Percentiles rank a stretch among this genome's conserved stretches.
These are phyloP conservation scores for Drosophila micromelanica DNA, from an alignment of 1,140 invertebrate species.

Conservation along the genomic window DNA sequence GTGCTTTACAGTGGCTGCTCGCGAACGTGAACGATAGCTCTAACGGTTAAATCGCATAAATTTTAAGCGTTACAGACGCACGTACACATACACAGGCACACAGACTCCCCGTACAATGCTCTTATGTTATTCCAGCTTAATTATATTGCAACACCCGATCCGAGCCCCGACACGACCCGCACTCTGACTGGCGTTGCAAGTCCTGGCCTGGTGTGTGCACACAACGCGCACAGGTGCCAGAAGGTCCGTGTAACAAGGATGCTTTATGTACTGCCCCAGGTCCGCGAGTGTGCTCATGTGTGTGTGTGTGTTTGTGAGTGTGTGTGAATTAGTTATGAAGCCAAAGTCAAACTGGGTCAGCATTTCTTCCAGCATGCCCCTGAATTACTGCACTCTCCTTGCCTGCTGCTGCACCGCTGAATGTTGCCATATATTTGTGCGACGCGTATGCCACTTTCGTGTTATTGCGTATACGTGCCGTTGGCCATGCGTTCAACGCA, in stretches of 20 bases:
- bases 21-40: slow-evolving; percentile 38
- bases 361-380: slow-evolving; percentile 51
- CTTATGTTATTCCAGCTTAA: slow-evolving; percentile 78
- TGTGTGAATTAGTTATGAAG: slow-evolving; percentile 83
- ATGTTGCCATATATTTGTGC: slow-evolving; percentile 66
- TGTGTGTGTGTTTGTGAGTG: slow-evolving; percentile 43
- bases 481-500: slow-evolving; percentile 26
- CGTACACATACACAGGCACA: slow-evolving; percentile 10
- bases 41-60: slow-evolving; percentile 67
- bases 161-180: slow-evolving; percentile 19
- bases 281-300: slow-evolving; percentile 18
- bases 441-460: slow-evolving; percentile 60
- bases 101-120: slow-evolving; percentile 44
- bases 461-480: slow-evolving; percentile 77
- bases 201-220: slow-evolving; percentile 27
- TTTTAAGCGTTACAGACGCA: slow-evolving; percentile 67
- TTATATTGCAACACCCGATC: slow-evolving; percentile 77
- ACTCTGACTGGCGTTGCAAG: slow-evolving; percentile 5
- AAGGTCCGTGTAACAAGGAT: slow-evolving; percentile 78
- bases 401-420: slow-evolving; percentile 36
- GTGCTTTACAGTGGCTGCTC: slow-evolving; percentile 18
- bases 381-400: slow-evolving; percentile 18
- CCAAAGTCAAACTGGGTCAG: slow-evolving; percentile 82
- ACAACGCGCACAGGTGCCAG: slow-evolving; percentile 71
- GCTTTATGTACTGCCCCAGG: slow-evolving; percentile 72